These are phyloP conservation scores for Telmatherina bonti DNA, from an alignment of 2,797 vertebrate species.

Conservation along the genomic window DNA sequence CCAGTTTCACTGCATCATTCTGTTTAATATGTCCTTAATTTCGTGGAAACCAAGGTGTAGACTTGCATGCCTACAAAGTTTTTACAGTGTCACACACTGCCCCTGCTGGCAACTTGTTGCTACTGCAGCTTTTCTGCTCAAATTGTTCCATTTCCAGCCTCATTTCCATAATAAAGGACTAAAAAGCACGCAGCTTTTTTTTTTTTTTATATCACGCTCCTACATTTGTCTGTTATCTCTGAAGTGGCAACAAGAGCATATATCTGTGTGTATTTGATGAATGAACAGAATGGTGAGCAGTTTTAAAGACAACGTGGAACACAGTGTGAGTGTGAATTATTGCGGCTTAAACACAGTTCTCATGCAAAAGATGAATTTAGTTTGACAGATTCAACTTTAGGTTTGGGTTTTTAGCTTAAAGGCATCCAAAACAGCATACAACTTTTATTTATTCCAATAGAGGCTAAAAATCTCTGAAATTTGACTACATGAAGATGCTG, in stretches of 20 bases:
- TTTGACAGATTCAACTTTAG: conserved; percentile 33
- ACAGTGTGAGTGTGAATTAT: background rate
- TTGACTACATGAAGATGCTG: conserved; percentile 33
- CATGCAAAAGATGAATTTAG: conserved; percentile 21
- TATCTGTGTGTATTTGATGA: no score
- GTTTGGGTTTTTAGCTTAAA: conserved; percentile 30
- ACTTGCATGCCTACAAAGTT: conserved; percentile 36
- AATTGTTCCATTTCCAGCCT: background rate
- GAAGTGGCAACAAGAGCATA: background rate
- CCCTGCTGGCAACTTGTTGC: conserved; percentile 56
- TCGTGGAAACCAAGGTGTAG: conserved; percentile 18
- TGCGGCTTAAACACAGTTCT: conserved; percentile 31
- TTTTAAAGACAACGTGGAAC: background rate
- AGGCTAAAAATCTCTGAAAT: conserved; percentile 22
- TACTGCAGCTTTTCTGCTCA: conserved; percentile 32
- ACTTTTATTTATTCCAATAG: conserved; percentile 35
- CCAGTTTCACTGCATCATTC: background rate
- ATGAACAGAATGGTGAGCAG: background rate
- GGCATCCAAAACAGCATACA: conserved; percentile 42
- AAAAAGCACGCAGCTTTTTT: background rate
- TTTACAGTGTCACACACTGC: conserved; percentile 62
- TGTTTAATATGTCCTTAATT: background rate
- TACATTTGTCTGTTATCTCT: background rate
- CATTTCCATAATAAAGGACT: background rate
- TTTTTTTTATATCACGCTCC: background rate